A percentile compares a stretch with the other conserved stretches of the same genome.
phyloP scores from a whole-genome alignment of 2,888 invertebrate genomes.

The Alcis repandata region DNA sequence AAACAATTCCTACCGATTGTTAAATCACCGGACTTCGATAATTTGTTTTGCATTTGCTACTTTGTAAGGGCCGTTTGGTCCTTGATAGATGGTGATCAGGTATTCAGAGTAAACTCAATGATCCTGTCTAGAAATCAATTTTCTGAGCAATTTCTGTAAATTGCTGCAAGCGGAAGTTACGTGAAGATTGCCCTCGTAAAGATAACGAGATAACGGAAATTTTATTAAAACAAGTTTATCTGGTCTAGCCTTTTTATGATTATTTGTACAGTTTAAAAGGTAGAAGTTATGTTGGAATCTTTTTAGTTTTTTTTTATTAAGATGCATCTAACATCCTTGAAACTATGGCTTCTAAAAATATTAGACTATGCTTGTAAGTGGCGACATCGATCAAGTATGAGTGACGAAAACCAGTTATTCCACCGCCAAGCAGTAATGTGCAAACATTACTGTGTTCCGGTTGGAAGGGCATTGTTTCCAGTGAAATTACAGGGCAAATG shows the following conservation, averaged over 20 bases:
- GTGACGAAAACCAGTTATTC: no score
- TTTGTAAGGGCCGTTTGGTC: slow-evolving; percentile 1
- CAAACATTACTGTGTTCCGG: no score
- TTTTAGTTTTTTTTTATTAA: no score
- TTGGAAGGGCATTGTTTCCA: no score
- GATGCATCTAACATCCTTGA: no score
- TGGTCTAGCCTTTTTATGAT: background rate
- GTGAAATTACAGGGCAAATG: no score
- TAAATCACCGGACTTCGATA: slow-evolving; percentile 9
- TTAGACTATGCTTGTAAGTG: no score
- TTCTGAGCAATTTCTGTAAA: slow-evolving; percentile 36
- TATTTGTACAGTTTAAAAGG: background rate
- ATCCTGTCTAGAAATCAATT: slow-evolving; percentile 34
- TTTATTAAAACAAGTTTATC: slow-evolving; percentile 23
- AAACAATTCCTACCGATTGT: slow-evolving; percentile 19
- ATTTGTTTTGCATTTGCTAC: slow-evolving; percentile 23
- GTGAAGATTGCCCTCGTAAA: slow-evolving; percentile 30
- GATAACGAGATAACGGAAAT: slow-evolving; percentile 30
- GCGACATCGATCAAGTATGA: no score
- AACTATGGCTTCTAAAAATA: no score
- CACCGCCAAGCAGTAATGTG: no score
- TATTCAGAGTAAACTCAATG: slow-evolving; percentile 19
- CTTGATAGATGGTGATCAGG: slow-evolving; percentile 13
- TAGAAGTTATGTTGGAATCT: background rate
- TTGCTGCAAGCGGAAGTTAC: slow-evolving; percentile 31